A percentile compares a stretch with the other conserved stretches of the same genome.
Conservation (phyloP, 2,888 invertebrate species). For the Zonitis immaculata region DNA sequence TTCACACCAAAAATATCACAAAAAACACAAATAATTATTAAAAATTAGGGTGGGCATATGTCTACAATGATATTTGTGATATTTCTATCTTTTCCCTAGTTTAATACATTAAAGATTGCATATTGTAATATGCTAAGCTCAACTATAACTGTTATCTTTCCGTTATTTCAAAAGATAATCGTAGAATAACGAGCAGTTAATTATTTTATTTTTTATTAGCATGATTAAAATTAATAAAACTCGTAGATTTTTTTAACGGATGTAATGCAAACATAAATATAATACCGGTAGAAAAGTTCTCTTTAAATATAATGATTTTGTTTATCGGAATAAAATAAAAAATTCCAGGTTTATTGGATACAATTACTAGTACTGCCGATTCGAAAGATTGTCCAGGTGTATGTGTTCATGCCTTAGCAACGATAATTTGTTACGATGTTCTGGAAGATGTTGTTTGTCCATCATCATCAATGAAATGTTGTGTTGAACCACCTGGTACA, state of each 20-base stretch:
- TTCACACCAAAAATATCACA: constrained; percentile 3
- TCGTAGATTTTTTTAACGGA: background rate
- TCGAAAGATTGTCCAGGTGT: constrained; percentile 84
- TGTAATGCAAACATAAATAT: too few relatives aligned
- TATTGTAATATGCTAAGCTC: background rate
- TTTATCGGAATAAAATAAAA: background rate
- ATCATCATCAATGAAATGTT: constrained; percentile 76
- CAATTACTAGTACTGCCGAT: constrained; percentile 79
- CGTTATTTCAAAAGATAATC: constrained; percentile 13
- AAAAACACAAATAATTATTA: background rate
- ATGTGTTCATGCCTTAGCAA: constrained; percentile 81
- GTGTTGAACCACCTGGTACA: constrained; percentile 69
- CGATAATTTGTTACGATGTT: constrained; percentile 81
- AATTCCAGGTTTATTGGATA: constrained; percentile 70
- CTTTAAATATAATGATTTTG: too few relatives aligned
- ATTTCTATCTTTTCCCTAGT: background rate
- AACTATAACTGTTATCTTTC: constrained; percentile 14
- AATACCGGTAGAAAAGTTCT: too few relatives aligned
- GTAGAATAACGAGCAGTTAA: constrained; percentile 10
- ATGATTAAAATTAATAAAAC: background rate
- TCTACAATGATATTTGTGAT: background rate
- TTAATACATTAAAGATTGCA: background rate
- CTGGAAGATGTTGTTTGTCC: constrained; percentile 78
- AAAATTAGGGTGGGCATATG: background rate
- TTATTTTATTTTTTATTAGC: constrained; percentile 15